Conservation (phyloP, 1,140 invertebrate genomes). For the Lordiphosa mommai region DNA sequence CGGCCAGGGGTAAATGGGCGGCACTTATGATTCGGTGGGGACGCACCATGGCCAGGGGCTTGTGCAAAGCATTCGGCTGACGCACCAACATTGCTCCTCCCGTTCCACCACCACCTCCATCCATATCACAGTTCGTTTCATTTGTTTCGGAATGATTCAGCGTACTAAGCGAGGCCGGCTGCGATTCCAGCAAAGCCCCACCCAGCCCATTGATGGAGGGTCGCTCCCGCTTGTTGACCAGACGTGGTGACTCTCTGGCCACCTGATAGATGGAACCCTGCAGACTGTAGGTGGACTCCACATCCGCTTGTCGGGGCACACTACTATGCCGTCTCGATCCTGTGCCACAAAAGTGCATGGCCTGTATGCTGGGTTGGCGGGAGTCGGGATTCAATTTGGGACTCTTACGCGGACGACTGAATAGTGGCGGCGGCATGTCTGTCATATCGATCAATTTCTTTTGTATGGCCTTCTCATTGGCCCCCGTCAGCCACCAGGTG, state of each 20-base stretch:
- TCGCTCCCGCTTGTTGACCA: slow-evolving; percentile 54
- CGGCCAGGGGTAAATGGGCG: slow-evolving; percentile 35
- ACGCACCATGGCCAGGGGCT: slow-evolving; percentile 75
- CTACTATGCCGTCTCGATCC: slow-evolving; percentile 79
- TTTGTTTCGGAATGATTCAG: slow-evolving; percentile 79
- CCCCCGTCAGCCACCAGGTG: slow-evolving; percentile 95
- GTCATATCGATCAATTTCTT: slow-evolving; percentile 90
- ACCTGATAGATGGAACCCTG: slow-evolving; percentile 67
- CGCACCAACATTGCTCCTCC: slow-evolving; percentile 38
- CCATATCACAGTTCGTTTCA: slow-evolving; percentile 79
- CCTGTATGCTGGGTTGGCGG: slow-evolving; percentile 83
- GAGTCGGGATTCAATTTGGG: slow-evolving; percentile 87
- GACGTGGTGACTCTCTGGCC: slow-evolving; percentile 68
- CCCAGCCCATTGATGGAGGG: slow-evolving; percentile 61
- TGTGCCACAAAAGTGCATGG: slow-evolving; percentile 73
- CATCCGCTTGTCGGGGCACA: slow-evolving; percentile 77
- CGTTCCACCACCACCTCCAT: slow-evolving; percentile 37
- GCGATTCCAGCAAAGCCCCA: slow-evolving; percentile 48
- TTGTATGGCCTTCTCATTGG: slow-evolving; percentile 90
- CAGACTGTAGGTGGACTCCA: slow-evolving; percentile 76
- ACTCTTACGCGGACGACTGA: slow-evolving; percentile 88
- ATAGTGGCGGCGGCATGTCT: slow-evolving; percentile 87
- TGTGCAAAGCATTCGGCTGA: slow-evolving; percentile 66
- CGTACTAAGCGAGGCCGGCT: slow-evolving; percentile 69
- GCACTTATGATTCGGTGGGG: slow-evolving; percentile 74